Evolutionary conservation across 2,888 invertebrate genomes (phyloP).

Genomic region (Pyrocoelia pectoralis): DNA sequence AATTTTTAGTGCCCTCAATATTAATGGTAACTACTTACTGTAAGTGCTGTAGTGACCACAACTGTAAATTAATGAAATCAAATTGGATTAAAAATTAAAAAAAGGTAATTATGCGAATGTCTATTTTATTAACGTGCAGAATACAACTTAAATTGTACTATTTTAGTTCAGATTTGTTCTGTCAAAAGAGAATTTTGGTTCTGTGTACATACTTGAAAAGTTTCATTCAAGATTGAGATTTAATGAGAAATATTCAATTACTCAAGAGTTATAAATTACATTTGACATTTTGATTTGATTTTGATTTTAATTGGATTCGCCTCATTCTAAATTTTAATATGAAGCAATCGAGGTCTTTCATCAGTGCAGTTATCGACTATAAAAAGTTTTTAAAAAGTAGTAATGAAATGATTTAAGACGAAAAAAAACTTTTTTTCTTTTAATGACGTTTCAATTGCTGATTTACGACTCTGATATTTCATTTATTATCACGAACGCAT

Average conservation of each 20-base stretch:
- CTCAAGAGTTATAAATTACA: neutral
- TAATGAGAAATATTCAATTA: neutral
- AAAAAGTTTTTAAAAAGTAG: neutral
- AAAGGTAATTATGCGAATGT: conserved; percentile 6
- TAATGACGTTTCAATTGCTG: conserved; percentile 3
- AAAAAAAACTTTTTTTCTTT: conserved; percentile 1
- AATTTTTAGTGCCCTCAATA: conserved; percentile 18
- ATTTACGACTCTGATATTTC: neutral
- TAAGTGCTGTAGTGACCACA: conserved; percentile 25
- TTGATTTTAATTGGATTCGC: neutral
- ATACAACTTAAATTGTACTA: no score
- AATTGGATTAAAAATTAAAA: conserved; percentile 10
- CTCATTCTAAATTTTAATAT: neutral
- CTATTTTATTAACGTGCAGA: conserved; percentile 9
- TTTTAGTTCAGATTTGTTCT: no score
- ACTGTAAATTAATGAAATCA: conserved; percentile 5
- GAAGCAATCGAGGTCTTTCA: neutral
- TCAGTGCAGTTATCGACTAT: neutral
- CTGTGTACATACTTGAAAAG: no score
- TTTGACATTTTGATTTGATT: neutral
- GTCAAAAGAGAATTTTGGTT: no score
- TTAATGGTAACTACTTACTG: conserved; percentile 22
- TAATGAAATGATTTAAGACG: neutral
- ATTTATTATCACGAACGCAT: conserved; percentile 4
- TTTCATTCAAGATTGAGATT: no score